phyloP scores from a whole-genome alignment of 23 tunicate species.

The Clavelina lepadiformis region DNA sequence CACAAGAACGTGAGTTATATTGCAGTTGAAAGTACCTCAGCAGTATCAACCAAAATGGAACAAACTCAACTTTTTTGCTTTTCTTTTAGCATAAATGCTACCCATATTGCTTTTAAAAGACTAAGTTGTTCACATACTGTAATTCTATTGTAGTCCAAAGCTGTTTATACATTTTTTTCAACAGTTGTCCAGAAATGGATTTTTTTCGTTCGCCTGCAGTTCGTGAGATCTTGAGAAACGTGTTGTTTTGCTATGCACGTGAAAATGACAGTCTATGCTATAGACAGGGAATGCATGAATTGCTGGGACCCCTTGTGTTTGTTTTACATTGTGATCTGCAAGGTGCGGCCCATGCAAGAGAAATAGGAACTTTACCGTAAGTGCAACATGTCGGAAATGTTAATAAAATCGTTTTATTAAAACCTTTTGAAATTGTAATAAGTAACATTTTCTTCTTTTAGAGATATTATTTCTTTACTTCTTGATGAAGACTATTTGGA shows the following conservation, averaged over 20 bases:
- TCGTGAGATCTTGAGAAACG: slow-evolving; percentile 51
- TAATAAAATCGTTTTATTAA: neutral
- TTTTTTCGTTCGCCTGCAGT: slow-evolving; percentile 44
- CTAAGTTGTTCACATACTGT: neutral
- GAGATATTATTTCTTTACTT: slow-evolving; percentile 19
- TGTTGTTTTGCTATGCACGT: slow-evolving; percentile 89
- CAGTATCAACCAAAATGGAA: too few species aligned
- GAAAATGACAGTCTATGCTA: slow-evolving; percentile 67
- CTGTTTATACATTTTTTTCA: neutral
- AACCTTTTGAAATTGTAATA: neutral
- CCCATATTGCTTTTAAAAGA: too few species aligned
- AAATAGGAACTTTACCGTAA: slow-evolving; percentile 56
- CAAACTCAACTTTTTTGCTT: too few species aligned
- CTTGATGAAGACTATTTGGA: slow-evolving; percentile 62
- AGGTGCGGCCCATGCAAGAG: slow-evolving; percentile 72
- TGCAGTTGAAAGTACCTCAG: too few species aligned
- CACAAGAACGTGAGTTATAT: slow-evolving; percentile 82
- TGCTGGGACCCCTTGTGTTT: slow-evolving; percentile 86
- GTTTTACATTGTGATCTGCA: slow-evolving; percentile 93
- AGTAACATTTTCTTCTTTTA: neutral
- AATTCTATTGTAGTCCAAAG: neutral
- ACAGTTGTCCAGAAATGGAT: slow-evolving; percentile 88
- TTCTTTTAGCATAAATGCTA: too few species aligned
- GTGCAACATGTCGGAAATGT: neutral
- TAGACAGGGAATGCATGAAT: slow-evolving; percentile 97